Evolutionary conservation across 1,140 invertebrate genomes (phyloP), one percentile per base, ranked within the genome.

Genomic region (Rhagoletis zephyria): DNA sequence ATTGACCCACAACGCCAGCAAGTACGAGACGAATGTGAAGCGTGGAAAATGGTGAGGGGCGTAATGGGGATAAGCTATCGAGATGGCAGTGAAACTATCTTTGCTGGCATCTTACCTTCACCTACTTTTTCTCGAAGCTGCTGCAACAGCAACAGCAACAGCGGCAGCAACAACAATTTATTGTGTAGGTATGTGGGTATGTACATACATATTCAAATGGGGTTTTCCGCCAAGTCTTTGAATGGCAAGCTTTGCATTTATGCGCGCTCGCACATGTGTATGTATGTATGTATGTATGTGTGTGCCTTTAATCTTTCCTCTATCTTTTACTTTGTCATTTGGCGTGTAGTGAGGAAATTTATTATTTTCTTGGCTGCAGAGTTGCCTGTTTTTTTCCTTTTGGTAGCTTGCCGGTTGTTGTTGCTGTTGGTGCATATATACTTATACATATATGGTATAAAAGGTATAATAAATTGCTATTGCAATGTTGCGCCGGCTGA

Each of bases 11-110:
- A 87, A 74, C 67, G 12, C 67, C 3, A 45, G 67, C 14, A 42
- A 4, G 30, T 40, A 74, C 30, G 30, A 30, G 67, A 6, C 67
- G 67, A 48, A 45, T 74, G 14, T 48, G 64, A 2, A 5, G 42
- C 30, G 65, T 70, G 65, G 12, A 10, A 40, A 40, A 42, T 30
- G 30, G 65, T 10, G 65, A 70, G 12, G 65, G 14, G 40, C 30
- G 40, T 16, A 10, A 3, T 42, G 65, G 65, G 12, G 40, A 14
- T 14, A 9, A 9, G 65, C 40, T 74, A 19, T 7, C 6, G 85
- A 86, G 59, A 74, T 74, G 67, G 5, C 64, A 87, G 86, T 87
- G 86, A 87, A 87, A 87, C 86, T 87, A 87, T 87, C 86, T 70
- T 51, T 64, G 64, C 48, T 74, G 63, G 86, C 64, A 70, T 87